phyloP scores from a whole-genome alignment of 2,888 invertebrate genomes.

The Ochropleura leucogaster region DNA sequence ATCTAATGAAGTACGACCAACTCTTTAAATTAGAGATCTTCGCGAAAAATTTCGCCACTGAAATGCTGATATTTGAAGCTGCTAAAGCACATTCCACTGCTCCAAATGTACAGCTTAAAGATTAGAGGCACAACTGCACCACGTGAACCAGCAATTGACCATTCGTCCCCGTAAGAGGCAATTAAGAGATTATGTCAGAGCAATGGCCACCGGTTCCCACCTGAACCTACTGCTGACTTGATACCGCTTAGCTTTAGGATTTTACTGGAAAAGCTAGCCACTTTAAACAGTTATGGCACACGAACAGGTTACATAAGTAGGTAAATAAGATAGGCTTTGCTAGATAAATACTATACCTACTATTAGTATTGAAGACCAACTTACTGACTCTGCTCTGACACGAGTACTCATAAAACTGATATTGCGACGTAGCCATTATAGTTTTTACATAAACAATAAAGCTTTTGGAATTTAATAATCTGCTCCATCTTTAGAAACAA shows the following conservation, averaged over 20 bases:
- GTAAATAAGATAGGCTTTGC: background rate
- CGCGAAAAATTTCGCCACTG: background rate
- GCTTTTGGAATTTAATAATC: slow-evolving; percentile 6
- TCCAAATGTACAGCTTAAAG: slow-evolving; percentile 15
- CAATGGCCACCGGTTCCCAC: slow-evolving; percentile 36
- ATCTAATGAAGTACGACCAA: background rate
- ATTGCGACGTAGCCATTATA: background rate
- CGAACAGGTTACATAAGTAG: background rate
- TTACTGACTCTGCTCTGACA: background rate
- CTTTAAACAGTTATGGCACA: slow-evolving; percentile 8
- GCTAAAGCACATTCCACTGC: slow-evolving; percentile 9
- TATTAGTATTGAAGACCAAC: too few species aligned
- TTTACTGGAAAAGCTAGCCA: slow-evolving; percentile 15
- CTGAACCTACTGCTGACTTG: slow-evolving; percentile 38
- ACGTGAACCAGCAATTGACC: slow-evolving; percentile 37
- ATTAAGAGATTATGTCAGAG: slow-evolving; percentile 58
- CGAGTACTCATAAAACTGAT: background rate
- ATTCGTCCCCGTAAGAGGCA: slow-evolving; percentile 56
- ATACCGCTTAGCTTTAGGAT: slow-evolving; percentile 30
- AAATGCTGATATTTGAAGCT: background rate
- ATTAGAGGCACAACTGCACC: slow-evolving; percentile 49
- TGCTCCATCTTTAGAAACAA: slow-evolving; percentile 31
- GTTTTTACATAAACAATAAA: slow-evolving; percentile 11
- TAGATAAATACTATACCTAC: too few species aligned
- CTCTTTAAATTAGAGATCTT: background rate